Percentiles rank a stretch among this genome's conserved stretches.
Conservation (phyloP, 1,140 invertebrate genomes). For the Drosophila bipectinata region DNA sequence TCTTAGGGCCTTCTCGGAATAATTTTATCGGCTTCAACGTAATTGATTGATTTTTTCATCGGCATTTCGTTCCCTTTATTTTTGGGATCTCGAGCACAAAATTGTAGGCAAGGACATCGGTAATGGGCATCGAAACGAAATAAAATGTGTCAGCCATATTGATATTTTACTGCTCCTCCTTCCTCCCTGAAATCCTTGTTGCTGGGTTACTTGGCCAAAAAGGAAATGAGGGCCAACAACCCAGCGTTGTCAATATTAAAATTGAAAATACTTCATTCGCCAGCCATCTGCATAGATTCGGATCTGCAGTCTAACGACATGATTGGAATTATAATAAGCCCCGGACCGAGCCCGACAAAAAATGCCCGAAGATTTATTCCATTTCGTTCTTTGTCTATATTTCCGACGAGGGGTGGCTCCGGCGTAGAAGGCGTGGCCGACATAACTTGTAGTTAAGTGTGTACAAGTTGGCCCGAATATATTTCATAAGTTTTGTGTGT, state of each 20-base stretch:
- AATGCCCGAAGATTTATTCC: constrained; percentile 44
- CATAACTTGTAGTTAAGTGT: constrained; percentile 47
- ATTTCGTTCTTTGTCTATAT: constrained; percentile 39
- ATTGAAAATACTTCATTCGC: constrained; percentile 68
- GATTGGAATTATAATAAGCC: constrained; percentile 76
- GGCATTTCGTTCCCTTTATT: constrained; percentile 21
- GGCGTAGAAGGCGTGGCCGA: constrained; percentile 14
- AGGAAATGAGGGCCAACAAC: neutral
- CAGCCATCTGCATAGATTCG: constrained; percentile 32
- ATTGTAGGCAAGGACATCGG: constrained; percentile 55
- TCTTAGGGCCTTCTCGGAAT: constrained; percentile 34
- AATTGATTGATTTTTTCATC: constrained; percentile 63
- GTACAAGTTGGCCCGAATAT: constrained; percentile 29
- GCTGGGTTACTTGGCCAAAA: constrained; percentile 13
- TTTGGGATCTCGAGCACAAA: constrained; percentile 40
- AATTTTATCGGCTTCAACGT: constrained; percentile 33
- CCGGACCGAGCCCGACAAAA: constrained; percentile 14
- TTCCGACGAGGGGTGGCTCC: constrained; percentile 1
- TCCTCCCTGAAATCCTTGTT: constrained; percentile 2
- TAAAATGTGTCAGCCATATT: constrained; percentile 56
- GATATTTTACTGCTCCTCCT: constrained; percentile 27
- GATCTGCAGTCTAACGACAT: constrained; percentile 49
- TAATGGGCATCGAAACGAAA: constrained; percentile 53
- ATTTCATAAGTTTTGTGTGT: constrained; percentile 54
- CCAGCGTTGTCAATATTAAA: constrained; percentile 62